These are phyloP conservation scores for Dolomedes plantarius DNA, from an alignment of 2,888 invertebrate species.

Conservation along the genomic window DNA sequence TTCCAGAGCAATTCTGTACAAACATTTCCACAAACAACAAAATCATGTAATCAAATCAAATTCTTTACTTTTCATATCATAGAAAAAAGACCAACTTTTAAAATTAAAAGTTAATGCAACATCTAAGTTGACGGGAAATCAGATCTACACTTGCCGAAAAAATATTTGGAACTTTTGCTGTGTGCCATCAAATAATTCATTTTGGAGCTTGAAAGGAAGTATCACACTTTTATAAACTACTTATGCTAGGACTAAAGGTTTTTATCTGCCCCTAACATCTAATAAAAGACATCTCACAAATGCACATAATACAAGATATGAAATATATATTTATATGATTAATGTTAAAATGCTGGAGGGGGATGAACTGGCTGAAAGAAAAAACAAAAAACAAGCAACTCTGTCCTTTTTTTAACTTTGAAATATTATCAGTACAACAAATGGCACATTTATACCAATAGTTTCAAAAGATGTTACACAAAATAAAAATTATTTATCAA, in stretches of 20 bases:
- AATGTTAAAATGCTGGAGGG: conserved; percentile 62
- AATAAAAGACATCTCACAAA: conserved; percentile 60
- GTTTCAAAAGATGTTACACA: conserved; percentile 13
- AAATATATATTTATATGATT: conserved; percentile 57
- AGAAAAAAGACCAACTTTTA: no score
- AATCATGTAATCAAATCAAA: not conserved
- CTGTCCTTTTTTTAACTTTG: not conserved
- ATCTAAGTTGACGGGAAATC: conserved; percentile 37
- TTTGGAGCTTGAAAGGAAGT: conserved; percentile 21
- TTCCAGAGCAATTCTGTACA: conserved; percentile 29
- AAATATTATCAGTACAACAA: not conserved
- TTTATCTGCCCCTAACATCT: conserved; percentile 57
- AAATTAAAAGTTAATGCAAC: conserved; percentile 19
- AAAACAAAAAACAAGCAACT: conserved; percentile 33
- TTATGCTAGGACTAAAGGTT: conserved; percentile 31
- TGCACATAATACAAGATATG: conserved; percentile 62
- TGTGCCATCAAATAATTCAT: conserved; percentile 35
- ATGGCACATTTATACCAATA: conserved; percentile 55
- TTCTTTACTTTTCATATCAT: no score
- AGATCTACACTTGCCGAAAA: conserved; percentile 51
- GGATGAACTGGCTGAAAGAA: conserved; percentile 13
- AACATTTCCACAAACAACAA: conserved; percentile 11
- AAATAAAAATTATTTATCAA: not conserved
- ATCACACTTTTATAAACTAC: conserved; percentile 46
- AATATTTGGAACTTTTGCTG: conserved; percentile 32